phyloP scores from a whole-genome alignment of 2,797 vertebrate species.

The Cyprinella venusta region DNA sequence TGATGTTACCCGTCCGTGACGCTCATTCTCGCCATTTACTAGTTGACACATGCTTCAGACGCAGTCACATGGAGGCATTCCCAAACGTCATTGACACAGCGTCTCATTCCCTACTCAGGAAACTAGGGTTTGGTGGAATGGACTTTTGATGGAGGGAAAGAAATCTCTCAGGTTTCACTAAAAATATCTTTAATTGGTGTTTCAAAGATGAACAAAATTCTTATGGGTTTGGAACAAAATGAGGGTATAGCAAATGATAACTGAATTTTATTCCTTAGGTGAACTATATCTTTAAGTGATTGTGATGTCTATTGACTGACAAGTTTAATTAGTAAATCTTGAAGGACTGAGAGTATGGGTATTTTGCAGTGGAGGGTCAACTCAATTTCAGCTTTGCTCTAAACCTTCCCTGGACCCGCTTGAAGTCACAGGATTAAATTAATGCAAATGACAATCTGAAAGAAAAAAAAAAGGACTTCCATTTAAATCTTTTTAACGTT shows the following conservation, averaged over 20 bases:
- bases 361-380: conserved; percentile 72
- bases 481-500: conserved; percentile 6
- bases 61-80: too few relatives aligned
- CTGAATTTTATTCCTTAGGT: not conserved
- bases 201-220: not conserved
- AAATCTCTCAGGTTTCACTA: not conserved
- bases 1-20: too few relatives aligned
- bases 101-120: too few relatives aligned
- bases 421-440: conserved; percentile 70
- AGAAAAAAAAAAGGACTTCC: not conserved
- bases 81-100: too few relatives aligned
- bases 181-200: not conserved
- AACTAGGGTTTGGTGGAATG: not conserved
- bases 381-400: conserved; percentile 69
- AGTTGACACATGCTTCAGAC: too few relatives aligned
- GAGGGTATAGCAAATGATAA: not conserved
- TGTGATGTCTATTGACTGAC: conserved; percentile 52
- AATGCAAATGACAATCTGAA: conserved; percentile 64
- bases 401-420: conserved; percentile 67
- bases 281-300: conserved; percentile 6
- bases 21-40: too few relatives aligned
- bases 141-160: not conserved
- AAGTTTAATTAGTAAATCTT: conserved; percentile 63
- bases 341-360: conserved; percentile 58
- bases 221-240: not conserved